A percentile compares a stretch with the other conserved stretches of the same genome.
These are phyloP conservation scores for Anorthoa munda DNA, from an alignment of 2,888 invertebrate species.

Conservation along the genomic window DNA sequence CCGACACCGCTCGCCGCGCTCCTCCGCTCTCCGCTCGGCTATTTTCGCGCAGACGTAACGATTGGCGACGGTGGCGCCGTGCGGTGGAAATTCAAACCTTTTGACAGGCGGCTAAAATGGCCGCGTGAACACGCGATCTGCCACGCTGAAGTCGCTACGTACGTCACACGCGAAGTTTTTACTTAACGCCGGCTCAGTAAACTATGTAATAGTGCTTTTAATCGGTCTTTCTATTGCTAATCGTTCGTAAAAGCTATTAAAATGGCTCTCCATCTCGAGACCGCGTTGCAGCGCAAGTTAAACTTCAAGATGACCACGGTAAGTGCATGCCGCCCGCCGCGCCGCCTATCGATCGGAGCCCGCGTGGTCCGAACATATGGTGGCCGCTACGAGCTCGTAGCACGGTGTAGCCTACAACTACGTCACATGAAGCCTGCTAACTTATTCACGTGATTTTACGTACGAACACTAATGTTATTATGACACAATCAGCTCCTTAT, in stretches of 20 bases:
- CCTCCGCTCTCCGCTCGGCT: slow-evolving; percentile 63
- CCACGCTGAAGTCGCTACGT: slow-evolving; percentile 84
- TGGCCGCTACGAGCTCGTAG: slow-evolving; percentile 84
- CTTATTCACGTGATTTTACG: slow-evolving; percentile 65
- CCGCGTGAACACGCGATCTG: slow-evolving; percentile 89
- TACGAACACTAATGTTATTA: slow-evolving; percentile 70
- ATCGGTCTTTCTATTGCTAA: slow-evolving; percentile 73
- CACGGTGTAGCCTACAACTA: slow-evolving; percentile 75
- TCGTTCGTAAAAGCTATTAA: slow-evolving; percentile 70
- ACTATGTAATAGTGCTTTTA: slow-evolving; percentile 86
- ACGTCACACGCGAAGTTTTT: slow-evolving; percentile 85
- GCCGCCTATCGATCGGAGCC: slow-evolving; percentile 85
- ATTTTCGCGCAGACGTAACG: slow-evolving; percentile 88
- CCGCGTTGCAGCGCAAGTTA: slow-evolving; percentile 89
- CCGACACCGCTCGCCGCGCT: slow-evolving; percentile 52
- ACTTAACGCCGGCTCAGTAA: slow-evolving; percentile 80
- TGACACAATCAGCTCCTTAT: slow-evolving; percentile 65
- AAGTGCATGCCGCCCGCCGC: slow-evolving; percentile 86
- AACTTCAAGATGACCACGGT: slow-evolving; percentile 91
- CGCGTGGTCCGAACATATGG: slow-evolving; percentile 89
- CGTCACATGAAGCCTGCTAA: slow-evolving; percentile 72
- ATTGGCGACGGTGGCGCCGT: slow-evolving; percentile 81
- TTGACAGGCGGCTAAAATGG: slow-evolving; percentile 89
- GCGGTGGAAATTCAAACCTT: slow-evolving; percentile 79
- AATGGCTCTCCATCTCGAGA: slow-evolving; percentile 89